Evolutionary conservation across 2,797 vertebrate species (phyloP).

Genomic region (Diglossa cyanea): DNA sequence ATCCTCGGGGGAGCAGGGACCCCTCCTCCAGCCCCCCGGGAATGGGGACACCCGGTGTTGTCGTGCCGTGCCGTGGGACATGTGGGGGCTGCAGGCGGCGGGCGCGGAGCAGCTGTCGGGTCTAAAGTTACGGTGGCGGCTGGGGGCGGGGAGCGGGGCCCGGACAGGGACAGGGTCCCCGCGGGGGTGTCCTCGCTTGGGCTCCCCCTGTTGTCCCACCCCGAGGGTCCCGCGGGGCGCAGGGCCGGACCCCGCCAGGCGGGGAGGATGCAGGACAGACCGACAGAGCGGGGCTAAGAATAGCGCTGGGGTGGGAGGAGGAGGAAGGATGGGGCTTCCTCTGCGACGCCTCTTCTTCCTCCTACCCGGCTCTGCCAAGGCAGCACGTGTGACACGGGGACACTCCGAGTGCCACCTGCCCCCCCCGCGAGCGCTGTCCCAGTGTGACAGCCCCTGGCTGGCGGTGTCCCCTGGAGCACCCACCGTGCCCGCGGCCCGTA

Average conservation of each 20-base stretch:
- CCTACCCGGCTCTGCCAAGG: background rate
- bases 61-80: background rate
- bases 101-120: background rate
- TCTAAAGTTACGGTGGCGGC: background rate
- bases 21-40: background rate
- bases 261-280: constrained; percentile 54
- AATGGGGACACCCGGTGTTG: background rate
- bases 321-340: constrained; percentile 58
- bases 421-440: too few species aligned
- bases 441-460: background rate
- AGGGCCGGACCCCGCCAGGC: background rate
- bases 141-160: background rate
- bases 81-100: background rate
- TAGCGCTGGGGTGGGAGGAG: constrained; percentile 23
- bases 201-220: background rate
- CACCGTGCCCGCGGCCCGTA: background rate
- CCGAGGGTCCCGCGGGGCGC: background rate
- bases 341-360: constrained; percentile 43
- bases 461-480: background rate
- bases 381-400: background rate
- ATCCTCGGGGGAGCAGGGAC: background rate
- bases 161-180: background rate
- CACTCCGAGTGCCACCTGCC: background rate
- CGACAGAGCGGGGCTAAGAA: constrained; percentile 30
- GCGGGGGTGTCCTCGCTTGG: rapidly evolving